Evolutionary conservation across 2,888 invertebrate genomes (phyloP).

Genomic region (Kryphioiulus occultus): DNA sequence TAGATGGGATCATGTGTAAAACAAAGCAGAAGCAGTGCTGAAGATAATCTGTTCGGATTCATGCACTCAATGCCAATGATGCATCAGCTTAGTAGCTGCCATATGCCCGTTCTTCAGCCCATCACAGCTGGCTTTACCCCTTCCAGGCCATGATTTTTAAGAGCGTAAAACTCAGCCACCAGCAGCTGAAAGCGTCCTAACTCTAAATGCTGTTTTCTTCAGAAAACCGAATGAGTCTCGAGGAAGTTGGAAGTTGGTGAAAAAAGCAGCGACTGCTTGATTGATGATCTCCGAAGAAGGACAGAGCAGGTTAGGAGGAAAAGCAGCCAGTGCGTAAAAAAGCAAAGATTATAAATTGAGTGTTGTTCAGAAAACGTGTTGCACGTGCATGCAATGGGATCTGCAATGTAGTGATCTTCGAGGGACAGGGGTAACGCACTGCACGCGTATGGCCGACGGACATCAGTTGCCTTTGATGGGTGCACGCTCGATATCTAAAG

Average conservation of each 20-base stretch:
- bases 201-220: not conserved
- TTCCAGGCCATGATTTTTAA: not conserved
- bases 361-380: conserved; percentile 18
- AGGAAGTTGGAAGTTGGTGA: not conserved
- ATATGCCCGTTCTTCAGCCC: not conserved
- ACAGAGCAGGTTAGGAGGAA: conserved; percentile 35
- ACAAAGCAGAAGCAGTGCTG: no score
- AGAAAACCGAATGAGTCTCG: not conserved
- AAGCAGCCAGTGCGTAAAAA: not conserved
- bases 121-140: not conserved
- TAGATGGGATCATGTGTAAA: no score
- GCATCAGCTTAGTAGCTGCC: not conserved
- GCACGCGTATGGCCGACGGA: conserved; percentile 35
- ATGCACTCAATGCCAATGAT: no score
- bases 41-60: no score
- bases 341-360: conserved; percentile 25
- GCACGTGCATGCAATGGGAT: conserved; percentile 26
- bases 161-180: not conserved
- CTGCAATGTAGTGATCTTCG: not conserved
- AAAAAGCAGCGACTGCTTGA: not conserved
- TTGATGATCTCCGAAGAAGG: conserved; percentile 16
- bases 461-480: conserved; percentile 10
- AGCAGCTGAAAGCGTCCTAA: conserved; percentile 25
- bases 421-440: conserved; percentile 25
- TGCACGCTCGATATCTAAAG: conserved; percentile 18